Percentiles rank a stretch among this genome's conserved stretches.
phyloP scores from a whole-genome alignment of 2,113 vertebrate species.

The Amblyopsis rosae region DNA sequence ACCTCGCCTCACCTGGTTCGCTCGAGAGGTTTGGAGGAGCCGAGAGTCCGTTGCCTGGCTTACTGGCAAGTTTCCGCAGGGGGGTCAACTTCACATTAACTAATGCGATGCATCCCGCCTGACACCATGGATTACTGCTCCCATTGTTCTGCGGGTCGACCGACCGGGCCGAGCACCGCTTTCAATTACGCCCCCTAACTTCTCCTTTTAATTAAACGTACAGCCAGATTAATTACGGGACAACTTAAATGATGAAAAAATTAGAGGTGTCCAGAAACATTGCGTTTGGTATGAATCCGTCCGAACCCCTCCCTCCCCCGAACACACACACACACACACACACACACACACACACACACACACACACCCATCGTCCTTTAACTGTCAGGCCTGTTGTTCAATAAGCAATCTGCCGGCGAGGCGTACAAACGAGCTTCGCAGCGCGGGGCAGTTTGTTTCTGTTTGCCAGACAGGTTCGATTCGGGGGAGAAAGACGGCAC shows the following conservation, averaged over 20 bases:
- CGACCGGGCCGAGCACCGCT: constrained; percentile 65
- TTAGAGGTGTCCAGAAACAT: constrained; percentile 67
- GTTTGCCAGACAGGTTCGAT: constrained; percentile 75
- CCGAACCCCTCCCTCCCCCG: constrained; percentile 10
- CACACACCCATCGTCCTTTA: constrained; percentile 34
- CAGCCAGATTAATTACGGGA: constrained; percentile 75
- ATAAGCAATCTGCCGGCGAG: constrained; percentile 69
- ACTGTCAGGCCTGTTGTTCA: constrained; percentile 60
- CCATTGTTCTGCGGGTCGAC: constrained; percentile 59
- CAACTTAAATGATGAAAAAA: constrained; percentile 69
- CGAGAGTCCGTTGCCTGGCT: constrained; percentile 5
- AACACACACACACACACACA: neutral
- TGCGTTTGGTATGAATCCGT: constrained; percentile 49
- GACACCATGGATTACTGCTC: constrained; percentile 67
- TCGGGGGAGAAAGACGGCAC: constrained; percentile 61
- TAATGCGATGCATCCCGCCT: constrained; percentile 70
- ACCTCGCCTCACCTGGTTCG: no score
- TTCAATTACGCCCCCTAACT: constrained; percentile 77
- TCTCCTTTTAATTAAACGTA: constrained; percentile 81
- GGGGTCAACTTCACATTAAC: constrained; percentile 76
- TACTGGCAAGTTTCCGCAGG: constrained; percentile 8
- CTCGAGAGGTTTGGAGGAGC: constrained; percentile 2
- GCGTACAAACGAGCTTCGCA: constrained; percentile 53
- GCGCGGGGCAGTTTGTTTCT: constrained; percentile 68
- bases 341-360: neutral